Percentiles rank a stretch among this genome's conserved stretches.
Evolutionary conservation across 2,888 invertebrate genomes (phyloP).

Genomic region (Diabrotica balteata): DNA sequence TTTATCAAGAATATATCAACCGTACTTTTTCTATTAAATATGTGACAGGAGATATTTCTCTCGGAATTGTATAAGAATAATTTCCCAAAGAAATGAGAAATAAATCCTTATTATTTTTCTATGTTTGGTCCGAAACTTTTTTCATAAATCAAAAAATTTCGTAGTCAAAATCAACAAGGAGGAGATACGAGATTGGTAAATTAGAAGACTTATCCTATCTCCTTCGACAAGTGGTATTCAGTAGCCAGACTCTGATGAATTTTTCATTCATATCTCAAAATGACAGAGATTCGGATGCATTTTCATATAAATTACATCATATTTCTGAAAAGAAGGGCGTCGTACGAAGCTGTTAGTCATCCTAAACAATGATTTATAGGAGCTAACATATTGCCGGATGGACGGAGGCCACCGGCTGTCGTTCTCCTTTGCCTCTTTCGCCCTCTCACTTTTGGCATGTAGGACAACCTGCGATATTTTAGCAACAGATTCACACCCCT

Average conservation of each 20-base stretch:
- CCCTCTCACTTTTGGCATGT: conserved; percentile 37
- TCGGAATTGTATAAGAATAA: neutral
- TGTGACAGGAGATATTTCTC: too few species aligned
- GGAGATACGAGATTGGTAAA: conserved; percentile 55
- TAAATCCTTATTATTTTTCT: conserved; percentile 34
- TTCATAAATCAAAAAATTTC: conserved; percentile 43
- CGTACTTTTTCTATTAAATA: too few species aligned
- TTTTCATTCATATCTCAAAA: conserved; percentile 63
- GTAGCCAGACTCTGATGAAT: conserved; percentile 51
- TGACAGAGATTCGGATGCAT: conserved; percentile 62
- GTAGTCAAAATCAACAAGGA: conserved; percentile 55
- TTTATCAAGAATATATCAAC: too few species aligned
- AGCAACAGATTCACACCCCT: conserved; percentile 38
- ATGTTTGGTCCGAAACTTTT: conserved; percentile 27
- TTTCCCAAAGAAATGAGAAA: conserved; percentile 24
- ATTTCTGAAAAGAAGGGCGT: conserved; percentile 60
- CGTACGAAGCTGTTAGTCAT: conserved; percentile 63
- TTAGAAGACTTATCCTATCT: conserved; percentile 55
- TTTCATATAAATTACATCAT: conserved; percentile 66
- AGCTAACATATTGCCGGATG: conserved; percentile 62
- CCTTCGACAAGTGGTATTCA: conserved; percentile 50
- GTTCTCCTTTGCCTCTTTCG: conserved; percentile 27
- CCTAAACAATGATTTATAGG: conserved; percentile 64
- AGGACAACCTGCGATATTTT: conserved; percentile 37
- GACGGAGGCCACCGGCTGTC: conserved; percentile 46